Conservation (phyloP, 2,797 vertebrate species). For the Loris lydekkerianus region DNA sequence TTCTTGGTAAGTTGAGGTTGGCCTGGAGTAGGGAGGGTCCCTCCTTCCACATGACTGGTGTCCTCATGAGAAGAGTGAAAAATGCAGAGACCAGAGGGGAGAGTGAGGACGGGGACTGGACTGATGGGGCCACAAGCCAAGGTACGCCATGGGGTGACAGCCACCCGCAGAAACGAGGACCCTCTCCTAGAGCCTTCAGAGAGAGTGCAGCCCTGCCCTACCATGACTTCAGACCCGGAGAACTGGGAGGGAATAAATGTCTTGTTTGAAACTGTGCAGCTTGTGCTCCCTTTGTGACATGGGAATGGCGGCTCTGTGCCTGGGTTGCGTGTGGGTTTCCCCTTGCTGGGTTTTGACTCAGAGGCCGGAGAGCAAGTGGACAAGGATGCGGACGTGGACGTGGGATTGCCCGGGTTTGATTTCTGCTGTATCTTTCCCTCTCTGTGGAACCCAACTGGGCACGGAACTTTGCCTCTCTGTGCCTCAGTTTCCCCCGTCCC, state of each 20-base stretch:
- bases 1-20: accelerated
- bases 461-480: accelerated
- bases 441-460: accelerated
- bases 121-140: accelerated
- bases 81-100: background rate
- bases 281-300: background rate
- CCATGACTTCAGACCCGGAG: background rate
- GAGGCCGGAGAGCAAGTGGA: background rate
- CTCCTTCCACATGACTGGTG: accelerated
- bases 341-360: background rate
- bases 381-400: accelerated
- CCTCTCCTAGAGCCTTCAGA: background rate
- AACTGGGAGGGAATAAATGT: accelerated
- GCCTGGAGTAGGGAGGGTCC: too few species aligned
- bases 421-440: accelerated
- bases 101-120: background rate
- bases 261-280: background rate
- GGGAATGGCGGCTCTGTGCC: accelerated
- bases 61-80: background rate
- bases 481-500: background rate
- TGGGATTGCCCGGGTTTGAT: accelerated
- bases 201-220: accelerated
- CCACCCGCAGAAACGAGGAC: accelerated
- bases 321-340: accelerated
- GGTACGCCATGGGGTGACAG: background rate